A percentile compares a stretch with the other conserved stretches of the same genome.
phyloP scores from a whole-genome alignment of 1,140 invertebrate species.

The Lasaia peninsularis region DNA sequence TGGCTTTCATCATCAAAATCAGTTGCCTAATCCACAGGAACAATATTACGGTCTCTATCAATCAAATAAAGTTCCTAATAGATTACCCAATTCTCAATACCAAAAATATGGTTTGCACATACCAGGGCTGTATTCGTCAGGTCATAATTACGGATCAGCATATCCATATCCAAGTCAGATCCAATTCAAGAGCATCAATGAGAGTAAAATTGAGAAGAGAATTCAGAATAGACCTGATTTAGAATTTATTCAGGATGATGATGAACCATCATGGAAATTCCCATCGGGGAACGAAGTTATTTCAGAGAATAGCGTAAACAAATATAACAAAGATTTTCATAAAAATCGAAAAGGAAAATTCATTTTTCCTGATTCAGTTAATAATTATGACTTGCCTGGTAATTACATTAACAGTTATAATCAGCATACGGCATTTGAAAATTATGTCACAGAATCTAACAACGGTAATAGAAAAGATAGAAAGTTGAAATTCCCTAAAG shows the following conservation, averaged over 20 bases:
- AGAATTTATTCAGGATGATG: constrained; percentile 23
- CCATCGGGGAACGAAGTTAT: constrained; percentile 25
- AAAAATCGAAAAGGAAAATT: background rate
- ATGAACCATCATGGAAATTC: constrained; percentile 41
- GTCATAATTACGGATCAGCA: constrained; percentile 32
- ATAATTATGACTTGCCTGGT: constrained; percentile 8
- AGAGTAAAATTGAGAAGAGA: constrained; percentile 41
- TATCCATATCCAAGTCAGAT: constrained; percentile 30
- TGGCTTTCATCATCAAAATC: background rate
- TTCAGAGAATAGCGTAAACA: constrained; percentile 12
- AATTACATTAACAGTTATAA: background rate
- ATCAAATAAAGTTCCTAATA: constrained; percentile 18
- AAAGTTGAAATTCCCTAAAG: constrained; percentile 37
- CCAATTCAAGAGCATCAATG: constrained; percentile 24
- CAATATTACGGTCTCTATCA: constrained; percentile 34
- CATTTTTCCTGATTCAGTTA: constrained; percentile 26
- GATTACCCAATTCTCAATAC: constrained; percentile 20
- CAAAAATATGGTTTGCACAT: constrained; percentile 29
- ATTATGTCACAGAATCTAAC: too few species aligned
- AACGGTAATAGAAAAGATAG: constrained; percentile 34
- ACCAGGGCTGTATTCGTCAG: constrained; percentile 23
- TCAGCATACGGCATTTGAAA: background rate
- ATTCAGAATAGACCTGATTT: constrained; percentile 48
- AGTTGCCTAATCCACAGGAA: background rate
- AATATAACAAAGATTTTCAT: background rate